These are phyloP conservation scores for Pyrrhosoma nymphula DNA, from an alignment of 2,888 invertebrate genomes.

Conservation along the genomic window DNA sequence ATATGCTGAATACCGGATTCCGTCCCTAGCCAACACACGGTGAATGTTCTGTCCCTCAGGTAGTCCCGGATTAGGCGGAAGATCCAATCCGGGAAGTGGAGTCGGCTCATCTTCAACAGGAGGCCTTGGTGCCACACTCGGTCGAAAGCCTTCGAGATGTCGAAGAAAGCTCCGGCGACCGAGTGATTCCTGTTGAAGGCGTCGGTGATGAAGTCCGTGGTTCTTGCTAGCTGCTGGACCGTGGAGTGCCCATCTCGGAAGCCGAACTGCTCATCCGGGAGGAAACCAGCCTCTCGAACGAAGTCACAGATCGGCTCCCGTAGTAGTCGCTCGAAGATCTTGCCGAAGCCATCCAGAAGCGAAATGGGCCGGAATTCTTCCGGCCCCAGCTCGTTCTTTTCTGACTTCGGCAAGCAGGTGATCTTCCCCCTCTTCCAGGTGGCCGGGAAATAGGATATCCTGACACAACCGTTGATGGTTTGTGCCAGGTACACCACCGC, in stretches of 20 bases:
- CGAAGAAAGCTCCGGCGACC: no score
- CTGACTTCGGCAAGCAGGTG: no score
- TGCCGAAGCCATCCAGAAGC: neutral
- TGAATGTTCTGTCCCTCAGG: no score
- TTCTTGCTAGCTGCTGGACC: neutral
- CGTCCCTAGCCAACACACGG: neutral
- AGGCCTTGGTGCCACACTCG: no score
- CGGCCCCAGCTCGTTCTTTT: no score
- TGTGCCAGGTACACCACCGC: neutral
- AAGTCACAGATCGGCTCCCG: neutral
- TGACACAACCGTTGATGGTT: no score
- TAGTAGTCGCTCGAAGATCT: neutral
- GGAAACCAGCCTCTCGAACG: neutral
- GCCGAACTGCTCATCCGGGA: neutral
- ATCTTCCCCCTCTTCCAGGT: no score
- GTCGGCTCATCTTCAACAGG: neutral
- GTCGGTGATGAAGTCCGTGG: neutral
- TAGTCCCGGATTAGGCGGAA: neutral
- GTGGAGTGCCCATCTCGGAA: neutral
- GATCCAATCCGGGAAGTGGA: neutral
- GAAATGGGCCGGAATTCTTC: neutral
- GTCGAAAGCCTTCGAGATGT: no score
- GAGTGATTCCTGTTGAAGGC: no score
- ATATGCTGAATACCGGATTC: neutral
- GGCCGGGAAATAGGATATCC: no score